phyloP scores from a whole-genome alignment of 2,888 invertebrate genomes.

The Thelaira solivaga region DNA sequence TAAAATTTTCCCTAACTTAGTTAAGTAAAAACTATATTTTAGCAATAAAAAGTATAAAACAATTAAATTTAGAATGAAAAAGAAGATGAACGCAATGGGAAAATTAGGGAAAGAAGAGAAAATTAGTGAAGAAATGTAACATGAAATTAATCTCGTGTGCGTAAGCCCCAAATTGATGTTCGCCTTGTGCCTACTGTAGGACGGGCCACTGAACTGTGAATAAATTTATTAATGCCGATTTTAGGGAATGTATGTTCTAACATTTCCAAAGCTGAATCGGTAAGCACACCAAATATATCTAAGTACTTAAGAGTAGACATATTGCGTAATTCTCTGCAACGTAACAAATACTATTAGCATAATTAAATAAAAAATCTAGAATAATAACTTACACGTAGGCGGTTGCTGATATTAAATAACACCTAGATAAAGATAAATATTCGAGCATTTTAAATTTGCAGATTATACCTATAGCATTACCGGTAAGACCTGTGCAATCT shows the following conservation, averaged over 20 bases:
- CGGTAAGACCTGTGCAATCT: constrained; percentile 87
- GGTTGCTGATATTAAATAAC: constrained; percentile 85
- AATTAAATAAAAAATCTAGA: background rate
- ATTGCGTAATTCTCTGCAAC: constrained; percentile 79
- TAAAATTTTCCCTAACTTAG: background rate
- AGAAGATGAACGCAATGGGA: background rate
- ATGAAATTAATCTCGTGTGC: constrained; percentile 84
- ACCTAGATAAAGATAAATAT: constrained; percentile 88
- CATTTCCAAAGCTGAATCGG: constrained; percentile 78
- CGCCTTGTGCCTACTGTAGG: constrained; percentile 92
- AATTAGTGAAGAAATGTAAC: background rate
- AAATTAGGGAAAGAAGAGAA: background rate
- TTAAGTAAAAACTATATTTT: background rate
- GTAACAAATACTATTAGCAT: background rate
- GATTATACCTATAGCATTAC: constrained; percentile 80
- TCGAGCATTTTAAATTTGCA: constrained; percentile 82
- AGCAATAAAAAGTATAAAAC: constrained; percentile 20
- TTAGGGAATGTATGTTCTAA: constrained; percentile 80
- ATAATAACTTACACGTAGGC: constrained; percentile 82
- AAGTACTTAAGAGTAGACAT: constrained; percentile 84
- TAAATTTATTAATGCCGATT: constrained; percentile 85
- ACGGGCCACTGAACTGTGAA: constrained; percentile 90
- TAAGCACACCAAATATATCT: constrained; percentile 89
- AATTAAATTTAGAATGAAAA: constrained; percentile 38
- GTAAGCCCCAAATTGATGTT: constrained; percentile 93